These are phyloP conservation scores for Cranoglanis bouderius DNA, from an alignment of 2,113 vertebrate species.

Conservation along the genomic window DNA sequence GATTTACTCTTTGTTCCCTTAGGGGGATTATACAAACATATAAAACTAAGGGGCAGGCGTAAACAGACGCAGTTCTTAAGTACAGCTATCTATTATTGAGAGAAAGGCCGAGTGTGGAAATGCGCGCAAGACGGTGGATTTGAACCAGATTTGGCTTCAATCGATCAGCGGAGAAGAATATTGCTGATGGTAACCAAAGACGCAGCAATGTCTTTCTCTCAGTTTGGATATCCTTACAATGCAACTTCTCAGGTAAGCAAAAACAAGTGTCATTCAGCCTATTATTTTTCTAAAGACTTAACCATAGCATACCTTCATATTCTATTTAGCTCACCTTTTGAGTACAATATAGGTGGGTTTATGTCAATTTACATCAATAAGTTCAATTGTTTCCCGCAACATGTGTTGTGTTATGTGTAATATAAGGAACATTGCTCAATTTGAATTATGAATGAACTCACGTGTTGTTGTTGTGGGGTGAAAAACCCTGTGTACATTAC, in stretches of 20 bases:
- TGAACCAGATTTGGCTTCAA: conserved; percentile 85
- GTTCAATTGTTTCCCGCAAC: neutral
- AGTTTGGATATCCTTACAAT: conserved; percentile 96
- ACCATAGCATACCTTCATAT: neutral
- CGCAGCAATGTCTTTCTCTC: conserved; percentile 95
- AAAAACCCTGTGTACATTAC: conserved; percentile 66
- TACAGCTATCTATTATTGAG: conserved; percentile 90
- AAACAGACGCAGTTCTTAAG: conserved; percentile 77
- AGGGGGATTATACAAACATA: conserved; percentile 80
- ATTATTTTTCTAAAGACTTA: neutral
- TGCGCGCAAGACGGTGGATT: conserved; percentile 83
- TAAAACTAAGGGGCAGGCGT: conserved; percentile 79
- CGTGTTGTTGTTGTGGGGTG: conserved; percentile 76
- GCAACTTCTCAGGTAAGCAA: conserved; percentile 93
- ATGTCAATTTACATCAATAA: neutral
- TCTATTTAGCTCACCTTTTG: neutral
- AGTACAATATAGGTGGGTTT: neutral
- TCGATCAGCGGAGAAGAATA: conserved; percentile 86
- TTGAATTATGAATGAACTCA: conserved; percentile 82
- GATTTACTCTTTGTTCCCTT: conserved; percentile 78
- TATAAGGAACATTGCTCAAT: conserved; percentile 63
- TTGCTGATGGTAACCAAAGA: conserved; percentile 87
- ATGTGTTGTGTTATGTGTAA: conserved; percentile 29
- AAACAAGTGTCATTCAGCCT: conserved; percentile 9
- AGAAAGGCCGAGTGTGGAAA: conserved; percentile 83